Evolutionary conservation across 1,140 invertebrate genomes (phyloP).

Genomic region (Eupristina koningsbergeri): DNA sequence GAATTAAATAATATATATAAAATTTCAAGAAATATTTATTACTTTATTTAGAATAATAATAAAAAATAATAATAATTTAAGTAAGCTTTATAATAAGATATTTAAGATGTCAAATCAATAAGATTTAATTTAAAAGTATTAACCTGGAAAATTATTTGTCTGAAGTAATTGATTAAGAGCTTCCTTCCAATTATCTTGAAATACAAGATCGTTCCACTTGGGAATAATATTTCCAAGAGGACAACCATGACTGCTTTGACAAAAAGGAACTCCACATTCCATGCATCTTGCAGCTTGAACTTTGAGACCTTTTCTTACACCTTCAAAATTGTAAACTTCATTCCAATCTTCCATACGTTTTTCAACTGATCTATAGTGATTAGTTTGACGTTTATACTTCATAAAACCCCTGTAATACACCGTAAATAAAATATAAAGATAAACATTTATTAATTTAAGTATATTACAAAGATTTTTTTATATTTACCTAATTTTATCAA

Average conservation of each 20-base stretch:
- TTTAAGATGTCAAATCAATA: neutral
- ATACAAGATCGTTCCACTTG: constrained; percentile 98
- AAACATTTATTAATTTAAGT: neutral
- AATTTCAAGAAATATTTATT: too few species aligned
- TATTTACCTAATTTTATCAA: constrained; percentile 89
- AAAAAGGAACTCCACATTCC: constrained; percentile 99
- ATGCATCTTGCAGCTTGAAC: constrained; percentile 97
- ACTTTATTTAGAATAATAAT: too few species aligned
- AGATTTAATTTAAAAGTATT: constrained; percentile 2
- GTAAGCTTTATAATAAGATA: neutral
- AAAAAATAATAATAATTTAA: neutral
- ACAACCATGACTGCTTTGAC: constrained; percentile 96
- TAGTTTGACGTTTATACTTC: constrained; percentile 92
- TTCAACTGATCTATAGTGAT: constrained; percentile 87
- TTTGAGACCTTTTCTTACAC: constrained; percentile 89
- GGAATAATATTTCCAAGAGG: constrained; percentile 99
- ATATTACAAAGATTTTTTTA: neutral
- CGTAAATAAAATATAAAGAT: constrained; percentile 17
- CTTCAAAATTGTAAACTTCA: constrained; percentile 93
- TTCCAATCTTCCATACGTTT: constrained; percentile 95
- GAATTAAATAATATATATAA: too few species aligned
- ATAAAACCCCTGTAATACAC: constrained; percentile 86
- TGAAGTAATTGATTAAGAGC: constrained; percentile 96
- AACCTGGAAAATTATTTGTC: constrained; percentile 97
- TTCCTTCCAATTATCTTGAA: constrained; percentile 95